Conservation (phyloP, 2,113 vertebrate species). For the Zosterops lateralis region DNA sequence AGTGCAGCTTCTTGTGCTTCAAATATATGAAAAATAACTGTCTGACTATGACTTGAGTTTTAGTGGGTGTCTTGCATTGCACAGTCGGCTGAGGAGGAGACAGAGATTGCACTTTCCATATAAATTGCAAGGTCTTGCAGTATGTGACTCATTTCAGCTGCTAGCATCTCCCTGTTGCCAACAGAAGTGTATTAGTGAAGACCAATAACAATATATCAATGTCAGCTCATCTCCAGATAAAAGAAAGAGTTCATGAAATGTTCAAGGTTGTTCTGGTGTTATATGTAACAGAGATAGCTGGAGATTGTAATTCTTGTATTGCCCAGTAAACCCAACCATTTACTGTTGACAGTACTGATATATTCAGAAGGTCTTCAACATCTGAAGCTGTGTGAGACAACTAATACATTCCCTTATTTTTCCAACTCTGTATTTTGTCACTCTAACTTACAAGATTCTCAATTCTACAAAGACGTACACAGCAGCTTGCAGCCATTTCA, state of each 20-base stretch:
- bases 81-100: neutral
- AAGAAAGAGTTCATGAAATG: neutral
- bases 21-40: neutral
- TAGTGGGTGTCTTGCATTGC: neutral
- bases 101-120: neutral
- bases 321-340: neutral
- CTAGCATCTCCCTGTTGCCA: neutral
- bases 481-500: neutral
- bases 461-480: neutral
- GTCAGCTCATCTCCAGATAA: constrained; percentile 7
- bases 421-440: neutral
- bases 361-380: neutral
- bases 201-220: neutral
- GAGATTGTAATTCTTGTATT: neutral
- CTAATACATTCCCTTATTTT: neutral
- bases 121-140: neutral
- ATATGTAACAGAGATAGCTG: neutral
- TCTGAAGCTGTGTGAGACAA: neutral
- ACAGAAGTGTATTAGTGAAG: neutral
- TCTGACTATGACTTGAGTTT: neutral
- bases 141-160: neutral
- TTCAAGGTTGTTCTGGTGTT: constrained; percentile 16
- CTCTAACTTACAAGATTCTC: neutral
- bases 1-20: neutral
- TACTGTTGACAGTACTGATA: neutral